Base-by-base conservation (phyloP, 2,888 invertebrate species). In the Cylloceria caligata region DNA sequence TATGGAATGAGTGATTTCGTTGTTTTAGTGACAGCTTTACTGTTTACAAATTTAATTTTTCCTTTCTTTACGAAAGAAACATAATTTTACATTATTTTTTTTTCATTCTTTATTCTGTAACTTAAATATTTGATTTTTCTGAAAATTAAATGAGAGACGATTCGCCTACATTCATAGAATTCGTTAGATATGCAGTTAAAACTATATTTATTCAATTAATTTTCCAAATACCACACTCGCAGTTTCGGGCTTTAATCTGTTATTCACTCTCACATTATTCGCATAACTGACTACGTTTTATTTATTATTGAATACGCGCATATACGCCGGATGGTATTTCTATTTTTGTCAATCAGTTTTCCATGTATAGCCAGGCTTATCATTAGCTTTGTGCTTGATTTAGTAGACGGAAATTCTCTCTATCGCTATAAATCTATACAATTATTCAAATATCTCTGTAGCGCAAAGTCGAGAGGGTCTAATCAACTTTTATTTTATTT, bases 1-100 rank as follows among this genome's bases (percentile, higher is more conserved):
- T 47, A 24, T 47, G 60, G 36, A 62, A 72, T 47, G 0, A 24
- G 36, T 52, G 19, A 52, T 24, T n/a, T 36, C n/a, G 13, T 49
- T 36, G 34, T 13, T 52, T 24, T n/a, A 13, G 45, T 45, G 11
- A 24, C 24, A 7, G 1, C 4, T n/a, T n/a, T 24, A 9, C 52
- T 24, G 11, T 3, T 24, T 21, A 52, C 9, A 24, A 52, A n/a
- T n/a, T 24, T 9, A 1, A 24, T 21, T 13, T 24, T 21, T 4
- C 21, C 21, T 42, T 64, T 64, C 13, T 24, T 13, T 11, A 52
- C 11, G 24, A 24, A 30, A 30, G 5, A 30, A 30, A 30, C 3
- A 30, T 4, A 30, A 30, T n/a, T n/a, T n/a, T n/a, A n/a, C n/a
- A n/a, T n/a, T n/a, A n/a, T n/a, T n/a, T n/a, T n/a, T n/a, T n/a